Evolutionary conservation across 2,888 invertebrate species (phyloP).

Genomic region (Antheraea assamensis): DNA sequence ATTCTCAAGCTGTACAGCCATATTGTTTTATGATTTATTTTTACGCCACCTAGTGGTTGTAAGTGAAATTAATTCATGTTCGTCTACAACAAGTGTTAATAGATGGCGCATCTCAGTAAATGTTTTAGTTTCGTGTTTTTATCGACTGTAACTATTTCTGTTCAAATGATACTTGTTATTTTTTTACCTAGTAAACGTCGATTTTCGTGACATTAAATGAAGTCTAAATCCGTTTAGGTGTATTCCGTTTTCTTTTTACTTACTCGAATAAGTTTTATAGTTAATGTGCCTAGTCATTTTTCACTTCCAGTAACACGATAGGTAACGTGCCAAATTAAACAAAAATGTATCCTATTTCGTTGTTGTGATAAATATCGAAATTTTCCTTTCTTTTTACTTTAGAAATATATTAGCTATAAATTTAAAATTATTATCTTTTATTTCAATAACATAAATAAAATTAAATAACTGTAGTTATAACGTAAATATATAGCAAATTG

Average conservation of each 20-base stretch:
- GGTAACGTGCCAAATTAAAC: conserved; percentile 39
- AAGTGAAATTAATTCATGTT: conserved; percentile 26
- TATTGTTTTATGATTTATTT: conserved; percentile 17
- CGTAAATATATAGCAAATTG: no score
- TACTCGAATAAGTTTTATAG: conserved; percentile 15
- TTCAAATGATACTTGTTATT: no score
- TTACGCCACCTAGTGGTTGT: conserved; percentile 46
- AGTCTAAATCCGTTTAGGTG: background rate
- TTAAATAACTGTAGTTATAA: background rate
- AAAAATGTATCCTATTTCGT: background rate
- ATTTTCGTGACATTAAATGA: background rate
- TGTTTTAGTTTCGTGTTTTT: background rate
- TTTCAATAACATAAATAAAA: background rate
- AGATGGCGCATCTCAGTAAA: conserved; percentile 40
- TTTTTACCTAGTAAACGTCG: background rate
- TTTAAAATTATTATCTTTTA: background rate
- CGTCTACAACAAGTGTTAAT: conserved; percentile 27
- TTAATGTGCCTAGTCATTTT: conserved; percentile 39
- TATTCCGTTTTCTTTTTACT: background rate
- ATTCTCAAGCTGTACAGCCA: background rate
- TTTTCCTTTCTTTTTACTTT: background rate
- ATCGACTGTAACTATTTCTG: background rate
- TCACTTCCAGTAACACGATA: conserved; percentile 30
- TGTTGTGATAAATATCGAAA: background rate
- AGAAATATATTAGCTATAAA: background rate